A percentile compares a stretch with the other conserved stretches of the same genome.
phyloP scores from a whole-genome alignment of 2,113 vertebrate species.

The Rattus rattus region DNA sequence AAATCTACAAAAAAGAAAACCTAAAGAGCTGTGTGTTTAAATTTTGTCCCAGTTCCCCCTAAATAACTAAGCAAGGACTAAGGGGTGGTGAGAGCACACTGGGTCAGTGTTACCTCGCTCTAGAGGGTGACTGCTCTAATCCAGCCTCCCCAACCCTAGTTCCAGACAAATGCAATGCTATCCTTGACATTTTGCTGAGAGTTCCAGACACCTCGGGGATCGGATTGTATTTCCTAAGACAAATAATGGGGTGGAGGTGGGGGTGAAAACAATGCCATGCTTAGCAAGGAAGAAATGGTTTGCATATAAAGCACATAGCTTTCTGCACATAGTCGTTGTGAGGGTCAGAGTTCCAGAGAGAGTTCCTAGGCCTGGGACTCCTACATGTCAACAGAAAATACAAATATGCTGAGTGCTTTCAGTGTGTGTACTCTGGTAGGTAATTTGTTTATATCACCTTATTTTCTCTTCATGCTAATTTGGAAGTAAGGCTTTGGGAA shows the following conservation, averaged over 20 bases:
- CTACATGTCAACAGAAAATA: conserved; percentile 11
- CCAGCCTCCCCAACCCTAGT: background rate
- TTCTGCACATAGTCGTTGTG: background rate
- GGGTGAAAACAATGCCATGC: background rate
- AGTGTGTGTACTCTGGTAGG: background rate
- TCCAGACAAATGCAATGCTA: background rate
- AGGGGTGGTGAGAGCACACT: background rate
- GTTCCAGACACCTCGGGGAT: background rate
- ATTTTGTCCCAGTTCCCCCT: background rate
- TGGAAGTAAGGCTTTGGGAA: conserved; percentile 19
- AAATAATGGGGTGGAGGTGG: background rate
- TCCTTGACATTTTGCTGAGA: background rate
- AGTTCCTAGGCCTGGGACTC: background rate
- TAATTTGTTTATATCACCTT: background rate
- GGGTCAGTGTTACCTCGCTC: conserved; percentile 23
- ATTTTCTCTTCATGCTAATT: conserved; percentile 12
- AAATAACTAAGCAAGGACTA: background rate
- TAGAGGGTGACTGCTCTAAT: background rate
- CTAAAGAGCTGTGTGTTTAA: background rate
- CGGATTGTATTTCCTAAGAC: conserved; percentile 21
- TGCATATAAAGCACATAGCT: background rate
- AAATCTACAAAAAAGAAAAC: conserved; percentile 38
- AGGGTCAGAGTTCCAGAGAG: background rate
- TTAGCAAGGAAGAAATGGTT: background rate
- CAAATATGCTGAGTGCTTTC: background rate